phyloP scores from a whole-genome alignment of 2,888 invertebrate genomes.

The Baronia brevicornis region DNA sequence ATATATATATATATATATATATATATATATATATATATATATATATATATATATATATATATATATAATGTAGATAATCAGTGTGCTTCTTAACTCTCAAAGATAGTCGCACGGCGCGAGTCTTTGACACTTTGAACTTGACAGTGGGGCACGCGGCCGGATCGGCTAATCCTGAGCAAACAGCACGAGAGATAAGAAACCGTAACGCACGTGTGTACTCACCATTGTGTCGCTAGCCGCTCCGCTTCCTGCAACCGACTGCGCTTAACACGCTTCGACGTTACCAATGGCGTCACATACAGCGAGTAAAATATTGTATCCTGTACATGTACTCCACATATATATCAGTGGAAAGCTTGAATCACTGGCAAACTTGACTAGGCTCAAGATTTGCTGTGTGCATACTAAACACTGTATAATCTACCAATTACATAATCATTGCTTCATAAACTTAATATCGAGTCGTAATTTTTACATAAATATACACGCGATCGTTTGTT shows the following conservation, averaged over 20 bases:
- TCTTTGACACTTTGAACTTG: constrained; percentile 69
- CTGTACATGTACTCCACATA: too few relatives aligned
- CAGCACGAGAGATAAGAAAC: constrained; percentile 29
- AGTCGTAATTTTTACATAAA: too few relatives aligned
- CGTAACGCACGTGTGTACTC: constrained; percentile 22
- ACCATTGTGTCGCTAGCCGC: constrained; percentile 15
- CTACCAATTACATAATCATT: too few relatives aligned
- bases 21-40: too few relatives aligned
- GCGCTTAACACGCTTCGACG: constrained; percentile 11
- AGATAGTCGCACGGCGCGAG: constrained; percentile 15
- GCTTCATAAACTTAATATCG: too few relatives aligned
- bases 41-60: background rate
- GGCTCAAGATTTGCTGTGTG: too few relatives aligned
- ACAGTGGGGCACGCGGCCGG: constrained; percentile 45
- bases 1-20: too few relatives aligned
- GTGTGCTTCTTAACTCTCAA: background rate
- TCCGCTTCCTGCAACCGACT: constrained; percentile 26
- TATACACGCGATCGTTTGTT: too few relatives aligned
- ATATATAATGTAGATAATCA: background rate
- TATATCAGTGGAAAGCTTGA: too few relatives aligned
- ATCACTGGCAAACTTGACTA: too few relatives aligned
- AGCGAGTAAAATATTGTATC: background rate
- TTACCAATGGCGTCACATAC: background rate
- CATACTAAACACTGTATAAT: too few relatives aligned
- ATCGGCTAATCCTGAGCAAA: constrained; percentile 50